Percentiles rank a stretch among this genome's conserved stretches.
Conservation (phyloP, 2,888 invertebrate genomes). For the Rapana venosa region DNA sequence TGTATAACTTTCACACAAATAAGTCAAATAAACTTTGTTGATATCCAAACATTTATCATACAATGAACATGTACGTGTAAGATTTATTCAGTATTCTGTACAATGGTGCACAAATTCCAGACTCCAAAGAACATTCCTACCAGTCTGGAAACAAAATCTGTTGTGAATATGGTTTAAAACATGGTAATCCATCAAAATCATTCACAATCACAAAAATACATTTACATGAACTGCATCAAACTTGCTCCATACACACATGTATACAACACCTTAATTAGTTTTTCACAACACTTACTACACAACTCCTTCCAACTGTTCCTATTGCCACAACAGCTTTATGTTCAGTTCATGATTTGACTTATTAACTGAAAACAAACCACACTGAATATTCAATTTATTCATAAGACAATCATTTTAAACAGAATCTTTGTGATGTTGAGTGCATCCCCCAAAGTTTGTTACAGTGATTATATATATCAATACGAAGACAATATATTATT, state of each 20-base stretch:
- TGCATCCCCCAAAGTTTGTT: background rate
- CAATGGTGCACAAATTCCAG: constrained; percentile 10
- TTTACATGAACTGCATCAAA: background rate
- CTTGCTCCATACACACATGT: background rate
- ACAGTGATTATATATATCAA: background rate
- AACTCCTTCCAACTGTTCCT: background rate
- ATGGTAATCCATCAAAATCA: too few relatives aligned
- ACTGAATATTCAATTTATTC: too few relatives aligned
- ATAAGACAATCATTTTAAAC: background rate
- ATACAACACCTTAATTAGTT: background rate
- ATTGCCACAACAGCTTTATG: background rate
- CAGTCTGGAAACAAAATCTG: background rate
- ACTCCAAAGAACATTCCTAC: background rate
- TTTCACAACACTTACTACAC: background rate
- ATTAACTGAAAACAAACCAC: background rate
- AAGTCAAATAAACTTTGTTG: background rate
- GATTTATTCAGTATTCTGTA: constrained; percentile 23
- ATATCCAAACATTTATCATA: background rate
- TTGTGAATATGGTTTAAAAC: background rate
- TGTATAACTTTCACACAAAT: background rate
- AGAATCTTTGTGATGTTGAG: too few relatives aligned
- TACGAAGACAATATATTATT: background rate
- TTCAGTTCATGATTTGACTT: background rate
- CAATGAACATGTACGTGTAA: background rate
- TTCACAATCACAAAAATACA: background rate